phyloP scores from a whole-genome alignment of 2,888 invertebrate species.

The Aleiodes leptofemur region DNA sequence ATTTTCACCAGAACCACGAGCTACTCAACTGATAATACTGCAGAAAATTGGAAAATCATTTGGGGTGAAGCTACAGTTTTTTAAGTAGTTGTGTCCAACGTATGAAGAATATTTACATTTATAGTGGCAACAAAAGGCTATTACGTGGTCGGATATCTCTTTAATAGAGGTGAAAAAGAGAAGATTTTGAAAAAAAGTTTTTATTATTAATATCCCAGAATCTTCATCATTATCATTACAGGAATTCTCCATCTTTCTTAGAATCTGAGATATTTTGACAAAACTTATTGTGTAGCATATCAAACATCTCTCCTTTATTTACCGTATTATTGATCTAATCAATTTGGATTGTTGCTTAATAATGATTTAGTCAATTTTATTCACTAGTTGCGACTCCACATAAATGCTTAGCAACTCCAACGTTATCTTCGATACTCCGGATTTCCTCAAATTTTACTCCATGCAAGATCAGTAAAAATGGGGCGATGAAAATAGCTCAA shows the following conservation, averaged over 20 bases:
- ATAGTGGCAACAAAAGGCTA: slow-evolving; percentile 95
- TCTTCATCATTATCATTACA: too few species aligned
- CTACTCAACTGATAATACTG: slow-evolving; percentile 93
- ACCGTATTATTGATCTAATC: too few species aligned
- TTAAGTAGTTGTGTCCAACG: slow-evolving; percentile 81
- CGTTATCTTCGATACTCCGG: slow-evolving; percentile 74
- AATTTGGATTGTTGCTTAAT: too few species aligned
- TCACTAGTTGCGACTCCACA: slow-evolving; percentile 92
- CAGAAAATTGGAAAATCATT: slow-evolving; percentile 86
- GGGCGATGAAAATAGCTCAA: too few species aligned
- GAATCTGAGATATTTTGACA: too few species aligned
- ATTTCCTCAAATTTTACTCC: slow-evolving; percentile 78
- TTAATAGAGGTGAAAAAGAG: too few species aligned
- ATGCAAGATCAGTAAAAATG: slow-evolving; percentile 83
- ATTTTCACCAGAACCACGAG: slow-evolving; percentile 84
- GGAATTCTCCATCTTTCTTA: too few species aligned
- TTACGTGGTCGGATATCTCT: slow-evolving; percentile 79
- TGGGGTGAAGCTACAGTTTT: slow-evolving; percentile 77
- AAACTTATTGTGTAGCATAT: not conserved
- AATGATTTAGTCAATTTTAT: not conserved
- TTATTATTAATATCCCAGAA: too few species aligned
- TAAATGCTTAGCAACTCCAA: slow-evolving; percentile 91
- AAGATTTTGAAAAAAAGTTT: too few species aligned
- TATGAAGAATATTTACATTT: slow-evolving; percentile 85
- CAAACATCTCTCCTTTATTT: not conserved